Conservation (phyloP, 2,113 vertebrate genomes). For the Cercocebus atys region DNA sequence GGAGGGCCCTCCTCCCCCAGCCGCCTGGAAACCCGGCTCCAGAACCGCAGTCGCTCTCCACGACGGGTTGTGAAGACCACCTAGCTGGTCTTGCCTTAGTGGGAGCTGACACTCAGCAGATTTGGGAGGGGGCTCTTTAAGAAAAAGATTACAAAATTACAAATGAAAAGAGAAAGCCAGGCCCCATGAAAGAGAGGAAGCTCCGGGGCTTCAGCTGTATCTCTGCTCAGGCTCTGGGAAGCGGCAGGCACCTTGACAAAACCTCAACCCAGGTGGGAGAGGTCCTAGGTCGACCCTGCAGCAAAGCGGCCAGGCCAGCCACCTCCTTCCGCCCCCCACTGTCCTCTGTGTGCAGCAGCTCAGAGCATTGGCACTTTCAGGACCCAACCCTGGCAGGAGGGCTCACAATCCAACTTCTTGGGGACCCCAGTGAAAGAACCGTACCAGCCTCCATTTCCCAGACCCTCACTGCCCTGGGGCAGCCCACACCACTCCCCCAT, state of each 20-base stretch:
- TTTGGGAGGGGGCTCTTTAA: background rate
- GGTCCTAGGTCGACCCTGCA: accelerated
- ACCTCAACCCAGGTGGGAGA: accelerated
- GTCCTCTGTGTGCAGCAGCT: accelerated
- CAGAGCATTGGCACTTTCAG: background rate
- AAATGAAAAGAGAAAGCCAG: no score
- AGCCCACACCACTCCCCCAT: background rate
- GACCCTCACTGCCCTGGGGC: background rate
- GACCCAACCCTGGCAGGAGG: background rate
- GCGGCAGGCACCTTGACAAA: background rate
- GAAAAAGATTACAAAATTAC: background rate
- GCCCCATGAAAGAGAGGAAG: accelerated
- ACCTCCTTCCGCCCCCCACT: accelerated
- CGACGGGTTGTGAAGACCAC: accelerated
- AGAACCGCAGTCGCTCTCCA: accelerated
- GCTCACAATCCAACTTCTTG: background rate
- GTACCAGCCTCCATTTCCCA: background rate
- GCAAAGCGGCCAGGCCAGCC: background rate
- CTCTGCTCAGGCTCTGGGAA: background rate
- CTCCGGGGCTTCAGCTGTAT: accelerated
- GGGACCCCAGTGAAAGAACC: background rate
- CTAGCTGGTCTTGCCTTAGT: background rate
- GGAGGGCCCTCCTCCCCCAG: background rate
- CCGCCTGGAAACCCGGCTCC: background rate
- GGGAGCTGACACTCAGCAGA: background rate